These are phyloP conservation scores for Pipistrellus nathusii DNA, from an alignment of 2,797 vertebrate species.

Conservation along the genomic window DNA sequence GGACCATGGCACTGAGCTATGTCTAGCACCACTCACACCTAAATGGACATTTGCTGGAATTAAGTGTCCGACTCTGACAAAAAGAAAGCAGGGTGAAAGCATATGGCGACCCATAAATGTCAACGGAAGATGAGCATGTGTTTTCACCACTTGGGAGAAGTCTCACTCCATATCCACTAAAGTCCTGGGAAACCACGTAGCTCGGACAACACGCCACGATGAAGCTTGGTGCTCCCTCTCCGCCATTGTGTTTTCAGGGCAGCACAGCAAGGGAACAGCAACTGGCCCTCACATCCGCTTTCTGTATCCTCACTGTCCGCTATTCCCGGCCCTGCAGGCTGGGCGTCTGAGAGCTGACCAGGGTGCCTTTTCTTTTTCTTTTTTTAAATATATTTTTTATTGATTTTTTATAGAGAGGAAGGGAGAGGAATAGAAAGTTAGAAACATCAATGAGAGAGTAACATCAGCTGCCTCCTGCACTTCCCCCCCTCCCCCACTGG, in stretches of 20 bases:
- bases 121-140: neutral
- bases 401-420: too few relatives aligned
- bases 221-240: neutral
- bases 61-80: neutral
- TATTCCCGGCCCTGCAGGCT: neutral
- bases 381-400: too few relatives aligned
- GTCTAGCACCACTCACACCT: neutral
- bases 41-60: neutral
- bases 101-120: neutral
- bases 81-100: neutral
- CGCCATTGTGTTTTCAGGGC: neutral
- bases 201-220: neutral
- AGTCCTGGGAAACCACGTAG: neutral
- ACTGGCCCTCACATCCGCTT: neutral
- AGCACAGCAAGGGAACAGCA: neutral
- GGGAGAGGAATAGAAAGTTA: too few relatives aligned
- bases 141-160: neutral
- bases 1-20: neutral
- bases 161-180: neutral
- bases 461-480: too few relatives aligned
- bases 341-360: neutral
- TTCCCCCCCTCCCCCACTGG: too few relatives aligned
- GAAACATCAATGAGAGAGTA: too few relatives aligned
- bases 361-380: neutral
- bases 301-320: neutral